phyloP scores from a whole-genome alignment of 2,113 vertebrate genomes.

The Otocyon megalotis region DNA sequence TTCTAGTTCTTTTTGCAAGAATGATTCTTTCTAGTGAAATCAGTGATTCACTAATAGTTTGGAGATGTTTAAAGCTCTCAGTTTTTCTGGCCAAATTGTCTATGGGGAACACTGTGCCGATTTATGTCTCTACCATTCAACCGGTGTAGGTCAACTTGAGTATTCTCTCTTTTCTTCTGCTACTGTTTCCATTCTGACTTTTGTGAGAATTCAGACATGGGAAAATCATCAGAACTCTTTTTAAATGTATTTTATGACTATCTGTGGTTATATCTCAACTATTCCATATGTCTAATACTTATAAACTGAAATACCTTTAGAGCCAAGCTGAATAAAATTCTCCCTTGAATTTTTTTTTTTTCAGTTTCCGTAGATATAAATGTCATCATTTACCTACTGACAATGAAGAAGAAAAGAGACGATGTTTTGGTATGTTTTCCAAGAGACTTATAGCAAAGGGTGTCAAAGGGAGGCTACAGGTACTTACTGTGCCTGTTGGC shows the following conservation, averaged over 20 bases:
- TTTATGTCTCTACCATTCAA: background rate
- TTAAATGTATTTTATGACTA: background rate
- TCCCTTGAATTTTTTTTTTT: conserved; percentile 19
- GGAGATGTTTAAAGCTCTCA: background rate
- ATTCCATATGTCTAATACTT: background rate
- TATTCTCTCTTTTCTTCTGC: background rate
- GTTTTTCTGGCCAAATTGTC: background rate
- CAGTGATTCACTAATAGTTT: background rate
- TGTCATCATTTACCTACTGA: background rate
- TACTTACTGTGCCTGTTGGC: background rate
- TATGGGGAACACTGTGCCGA: background rate
- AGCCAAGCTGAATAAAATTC: background rate
- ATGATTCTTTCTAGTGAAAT: background rate
- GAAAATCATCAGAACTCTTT: background rate
- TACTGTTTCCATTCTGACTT: background rate
- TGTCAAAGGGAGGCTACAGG: background rate
- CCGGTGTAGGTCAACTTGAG: background rate
- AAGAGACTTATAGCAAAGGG: background rate
- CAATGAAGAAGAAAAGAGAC: background rate
- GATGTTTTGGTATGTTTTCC: background rate
- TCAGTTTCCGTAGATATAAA: conserved; percentile 23
- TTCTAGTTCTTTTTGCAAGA: background rate
- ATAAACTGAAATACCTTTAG: conserved; percentile 9
- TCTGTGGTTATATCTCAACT: background rate
- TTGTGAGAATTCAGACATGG: background rate